phyloP scores from a whole-genome alignment of 2,888 invertebrate genomes.

The Ceriagrion tenellum region DNA sequence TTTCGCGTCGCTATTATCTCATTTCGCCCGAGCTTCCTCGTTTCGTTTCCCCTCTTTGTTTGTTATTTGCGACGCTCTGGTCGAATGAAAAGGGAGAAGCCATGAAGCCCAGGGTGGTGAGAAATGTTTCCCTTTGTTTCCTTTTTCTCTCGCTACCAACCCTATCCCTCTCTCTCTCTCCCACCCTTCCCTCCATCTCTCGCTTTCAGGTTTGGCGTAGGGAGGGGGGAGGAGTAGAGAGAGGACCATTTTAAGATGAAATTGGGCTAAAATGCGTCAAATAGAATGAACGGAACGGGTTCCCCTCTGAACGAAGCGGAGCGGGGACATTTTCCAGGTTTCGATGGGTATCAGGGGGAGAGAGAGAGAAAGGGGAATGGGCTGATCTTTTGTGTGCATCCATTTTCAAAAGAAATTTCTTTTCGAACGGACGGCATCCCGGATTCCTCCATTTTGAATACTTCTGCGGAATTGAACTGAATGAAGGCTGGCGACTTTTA shows the following conservation, averaged over 20 bases:
- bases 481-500: no score
- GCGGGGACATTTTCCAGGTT: not conserved
- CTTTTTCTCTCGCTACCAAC: not conserved
- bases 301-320: not conserved
- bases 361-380: not conserved
- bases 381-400: not conserved
- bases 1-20: slow-evolving; percentile 32
- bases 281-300: slow-evolving; percentile 16
- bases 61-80: slow-evolving; percentile 36
- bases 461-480: no score
- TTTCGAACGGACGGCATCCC: not conserved
- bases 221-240: not conserved
- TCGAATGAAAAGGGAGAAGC: not conserved
- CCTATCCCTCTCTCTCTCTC: not conserved
- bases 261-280: slow-evolving; percentile 32
- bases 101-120: slow-evolving; percentile 11
- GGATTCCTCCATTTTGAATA: no score
- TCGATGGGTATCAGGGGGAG: not conserved
- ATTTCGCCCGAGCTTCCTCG: not conserved
- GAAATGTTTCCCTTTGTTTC: slow-evolving; percentile 12
- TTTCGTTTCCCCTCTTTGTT: slow-evolving; percentile 28
- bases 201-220: not conserved
- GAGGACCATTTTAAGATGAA: slow-evolving; percentile 22
- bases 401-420: not conserved
- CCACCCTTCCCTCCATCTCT: not conserved